These are phyloP conservation scores for Drosophila ochracea DNA, from an alignment of 2,888 invertebrate genomes.

Conservation along the genomic window DNA sequence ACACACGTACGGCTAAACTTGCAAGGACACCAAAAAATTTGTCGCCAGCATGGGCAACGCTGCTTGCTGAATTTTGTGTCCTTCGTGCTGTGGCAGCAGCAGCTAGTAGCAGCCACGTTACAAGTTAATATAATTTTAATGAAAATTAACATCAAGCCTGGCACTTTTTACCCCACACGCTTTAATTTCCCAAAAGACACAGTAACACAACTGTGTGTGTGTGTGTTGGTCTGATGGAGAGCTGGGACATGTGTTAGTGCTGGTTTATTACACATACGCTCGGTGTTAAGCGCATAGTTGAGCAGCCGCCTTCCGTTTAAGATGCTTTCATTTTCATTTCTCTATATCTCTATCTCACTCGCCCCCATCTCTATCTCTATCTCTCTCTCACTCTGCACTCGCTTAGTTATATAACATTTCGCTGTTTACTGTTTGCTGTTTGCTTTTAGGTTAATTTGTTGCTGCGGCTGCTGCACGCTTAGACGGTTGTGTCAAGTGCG, in stretches of 20 bases:
- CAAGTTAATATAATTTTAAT: conserved; percentile 82
- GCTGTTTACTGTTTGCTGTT: neutral
- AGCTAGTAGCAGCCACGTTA: conserved; percentile 65
- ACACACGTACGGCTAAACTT: conserved; percentile 53
- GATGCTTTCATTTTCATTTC: conserved; percentile 57
- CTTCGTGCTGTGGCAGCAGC: conserved; percentile 27
- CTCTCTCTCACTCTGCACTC: conserved; percentile 1
- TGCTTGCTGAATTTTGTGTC: conserved; percentile 22
- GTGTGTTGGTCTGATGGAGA: conserved; percentile 18
- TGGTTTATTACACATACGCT: conserved; percentile 73
- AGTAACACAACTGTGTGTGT: conserved; percentile 25
- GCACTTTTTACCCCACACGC: conserved; percentile 75
- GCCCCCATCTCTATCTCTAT: conserved; percentile 2
- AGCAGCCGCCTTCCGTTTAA: conserved; percentile 48
- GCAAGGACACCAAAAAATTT: conserved; percentile 79
- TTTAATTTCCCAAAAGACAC: conserved; percentile 80
- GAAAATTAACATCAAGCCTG: conserved; percentile 82
- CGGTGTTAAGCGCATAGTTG: conserved; percentile 74
- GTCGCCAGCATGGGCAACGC: conserved; percentile 51
- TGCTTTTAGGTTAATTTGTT: conserved; percentile 55
- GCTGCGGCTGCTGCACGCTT: conserved; percentile 42
- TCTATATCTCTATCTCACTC: neutral
- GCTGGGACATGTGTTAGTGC: conserved; percentile 45
- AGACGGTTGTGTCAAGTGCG: conserved; percentile 65
- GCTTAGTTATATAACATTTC: conserved; percentile 35